These are phyloP conservation scores for Rhopalosiphum padi DNA, from an alignment of 1,140 invertebrate genomes.

Conservation along the genomic window DNA sequence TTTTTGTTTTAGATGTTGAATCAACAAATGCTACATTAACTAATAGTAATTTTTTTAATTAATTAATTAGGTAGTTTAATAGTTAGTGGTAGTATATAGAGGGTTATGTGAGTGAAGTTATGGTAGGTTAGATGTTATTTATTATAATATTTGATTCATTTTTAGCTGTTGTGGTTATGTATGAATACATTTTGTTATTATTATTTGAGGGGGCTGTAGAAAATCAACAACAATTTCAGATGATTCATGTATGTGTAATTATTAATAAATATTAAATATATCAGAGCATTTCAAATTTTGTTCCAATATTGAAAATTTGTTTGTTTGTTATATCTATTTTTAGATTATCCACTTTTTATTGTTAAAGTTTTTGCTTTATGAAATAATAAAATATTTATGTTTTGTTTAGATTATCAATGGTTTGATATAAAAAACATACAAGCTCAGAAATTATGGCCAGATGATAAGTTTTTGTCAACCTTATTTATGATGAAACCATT, in stretches of 20 bases:
- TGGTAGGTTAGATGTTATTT: not conserved
- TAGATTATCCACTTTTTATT: not conserved
- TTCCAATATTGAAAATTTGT: not conserved
- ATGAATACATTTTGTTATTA: not conserved
- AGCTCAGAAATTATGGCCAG: not conserved
- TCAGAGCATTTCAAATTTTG: no score
- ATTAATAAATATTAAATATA: no score
- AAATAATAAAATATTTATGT: not conserved
- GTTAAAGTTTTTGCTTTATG: not conserved
- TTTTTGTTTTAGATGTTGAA: conserved; percentile 20
- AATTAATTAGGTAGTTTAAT: not conserved
- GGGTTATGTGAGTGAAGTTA: no score
- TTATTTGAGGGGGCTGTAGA: not conserved
- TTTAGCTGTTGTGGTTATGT: not conserved
- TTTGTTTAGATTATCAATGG: conserved; percentile 20
- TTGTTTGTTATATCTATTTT: not conserved
- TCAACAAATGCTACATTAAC: not conserved
- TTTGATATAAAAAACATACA: not conserved
- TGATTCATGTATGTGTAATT: not conserved
- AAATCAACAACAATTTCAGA: not conserved
- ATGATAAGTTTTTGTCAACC: conserved; percentile 25
- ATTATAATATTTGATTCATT: not conserved
- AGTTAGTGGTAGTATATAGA: not conserved
- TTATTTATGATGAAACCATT: conserved; percentile 26
- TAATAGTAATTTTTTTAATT: not conserved